phyloP scores from a whole-genome alignment of 2,888 invertebrate species.

The Noctua comes region DNA sequence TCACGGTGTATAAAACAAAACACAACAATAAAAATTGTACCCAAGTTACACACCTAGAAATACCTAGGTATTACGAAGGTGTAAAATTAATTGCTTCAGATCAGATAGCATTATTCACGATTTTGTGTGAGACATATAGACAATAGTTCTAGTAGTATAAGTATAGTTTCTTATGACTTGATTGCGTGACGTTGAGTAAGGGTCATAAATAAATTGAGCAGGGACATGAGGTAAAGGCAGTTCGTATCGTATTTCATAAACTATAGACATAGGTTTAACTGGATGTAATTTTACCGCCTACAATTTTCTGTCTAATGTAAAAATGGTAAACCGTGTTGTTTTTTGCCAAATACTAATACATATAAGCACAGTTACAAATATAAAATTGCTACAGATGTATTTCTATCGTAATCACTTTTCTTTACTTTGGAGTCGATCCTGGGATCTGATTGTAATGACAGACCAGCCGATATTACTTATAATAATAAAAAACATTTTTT shows the following conservation, averaged over 20 bases:
- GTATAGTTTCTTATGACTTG: constrained; percentile 43
- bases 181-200: constrained; percentile 53
- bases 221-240: no score
- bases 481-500: no score
- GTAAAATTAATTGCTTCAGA: constrained; percentile 50
- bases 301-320: no score
- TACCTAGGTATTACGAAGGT: constrained; percentile 19
- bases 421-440: not conserved
- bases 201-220: constrained; percentile 1
- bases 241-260: no score
- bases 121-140: constrained; percentile 56
- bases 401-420: not conserved
- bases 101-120: constrained; percentile 53
- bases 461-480: not conserved
- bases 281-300: no score
- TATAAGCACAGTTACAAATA: no score
- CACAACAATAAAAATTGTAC: not conserved
- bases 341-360: no score
- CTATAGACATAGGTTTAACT: no score
- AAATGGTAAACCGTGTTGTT: no score
- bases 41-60: constrained; percentile 15
- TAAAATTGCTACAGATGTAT: not conserved
- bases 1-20: not conserved
- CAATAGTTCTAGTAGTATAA: constrained; percentile 48
- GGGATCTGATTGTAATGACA: not conserved